These are phyloP conservation scores for Xanthia icteritia DNA, from an alignment of 2,888 invertebrate genomes.

Conservation along the genomic window DNA sequence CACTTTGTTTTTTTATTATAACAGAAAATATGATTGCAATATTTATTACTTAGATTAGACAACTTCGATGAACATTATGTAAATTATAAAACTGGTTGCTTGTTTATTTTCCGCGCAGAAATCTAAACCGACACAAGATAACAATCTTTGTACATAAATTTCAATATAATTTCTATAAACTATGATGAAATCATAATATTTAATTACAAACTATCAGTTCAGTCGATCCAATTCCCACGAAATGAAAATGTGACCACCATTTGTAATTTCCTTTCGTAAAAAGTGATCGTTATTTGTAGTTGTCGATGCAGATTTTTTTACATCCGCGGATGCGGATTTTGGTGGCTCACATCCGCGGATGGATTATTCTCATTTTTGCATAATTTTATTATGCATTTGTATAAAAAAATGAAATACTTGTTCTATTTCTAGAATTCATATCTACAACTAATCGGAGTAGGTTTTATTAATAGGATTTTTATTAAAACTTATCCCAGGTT, in stretches of 20 bases:
- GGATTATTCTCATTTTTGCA: no score
- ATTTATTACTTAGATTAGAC: not conserved
- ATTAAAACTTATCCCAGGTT: no score
- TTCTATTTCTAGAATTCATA: no score
- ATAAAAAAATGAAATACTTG: no score
- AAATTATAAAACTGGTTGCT: conserved; percentile 53
- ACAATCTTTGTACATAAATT: conserved; percentile 38
- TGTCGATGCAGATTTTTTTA: no score
- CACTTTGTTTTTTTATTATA: not conserved
- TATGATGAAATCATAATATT: conserved; percentile 9
- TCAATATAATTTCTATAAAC: not conserved
- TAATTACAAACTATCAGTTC: not conserved
- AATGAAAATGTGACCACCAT: conserved; percentile 1
- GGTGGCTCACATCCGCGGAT: no score
- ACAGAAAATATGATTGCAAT: conserved; percentile 3
- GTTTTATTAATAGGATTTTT: no score
- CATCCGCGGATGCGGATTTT: no score
- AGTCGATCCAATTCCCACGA: conserved; percentile 38
- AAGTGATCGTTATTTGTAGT: not conserved
- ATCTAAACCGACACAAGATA: conserved; percentile 56
- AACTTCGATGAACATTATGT: conserved; percentile 29
- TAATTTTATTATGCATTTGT: no score
- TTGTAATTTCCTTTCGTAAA: conserved; percentile 11
- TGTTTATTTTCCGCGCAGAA: conserved; percentile 36
- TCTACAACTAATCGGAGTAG: no score